Evolutionary conservation across 2,113 vertebrate genomes (phyloP).

Genomic region (Perca fluviatilis): DNA sequence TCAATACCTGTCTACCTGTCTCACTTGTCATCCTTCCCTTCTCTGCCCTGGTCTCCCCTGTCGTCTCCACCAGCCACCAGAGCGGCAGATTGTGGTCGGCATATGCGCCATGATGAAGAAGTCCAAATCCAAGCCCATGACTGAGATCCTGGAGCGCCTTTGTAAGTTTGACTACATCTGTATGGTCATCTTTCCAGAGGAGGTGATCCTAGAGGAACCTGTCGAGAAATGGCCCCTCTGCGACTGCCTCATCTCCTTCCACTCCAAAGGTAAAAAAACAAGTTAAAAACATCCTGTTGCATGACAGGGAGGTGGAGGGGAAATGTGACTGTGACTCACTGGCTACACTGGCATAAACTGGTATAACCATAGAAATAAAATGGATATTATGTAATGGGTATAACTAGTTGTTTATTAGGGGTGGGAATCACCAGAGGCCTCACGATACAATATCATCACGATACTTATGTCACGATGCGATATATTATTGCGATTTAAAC

Average conservation of each 20-base stretch:
- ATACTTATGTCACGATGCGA: too few species aligned
- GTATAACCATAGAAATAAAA: background rate
- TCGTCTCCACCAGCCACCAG: slow-evolving; percentile 85
- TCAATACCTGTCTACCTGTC: too few species aligned
- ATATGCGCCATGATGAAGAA: slow-evolving; percentile 99
- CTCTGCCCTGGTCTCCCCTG: background rate
- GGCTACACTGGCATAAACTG: background rate
- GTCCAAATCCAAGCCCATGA: slow-evolving; percentile 99
- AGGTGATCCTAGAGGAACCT: slow-evolving; percentile 94
- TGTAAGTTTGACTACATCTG: slow-evolving; percentile 98
- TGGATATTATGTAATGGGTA: too few species aligned
- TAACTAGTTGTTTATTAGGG: background rate
- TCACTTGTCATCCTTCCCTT: too few species aligned
- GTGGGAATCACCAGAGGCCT: too few species aligned
- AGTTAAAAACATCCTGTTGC: background rate
- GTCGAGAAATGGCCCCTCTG: slow-evolving; percentile 97
- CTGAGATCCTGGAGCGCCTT: slow-evolving; percentile 95
- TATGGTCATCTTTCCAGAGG: slow-evolving; percentile 96
- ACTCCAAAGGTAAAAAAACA: slow-evolving; percentile 93
- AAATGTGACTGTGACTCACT: background rate
- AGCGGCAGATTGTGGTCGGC: slow-evolving; percentile 96
- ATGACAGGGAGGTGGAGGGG: background rate
- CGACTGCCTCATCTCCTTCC: slow-evolving; percentile 97
- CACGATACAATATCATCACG: too few species aligned
- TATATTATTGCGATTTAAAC: too few species aligned